A percentile compares a stretch with the other conserved stretches of the same genome.
phyloP scores from a whole-genome alignment of 2,797 vertebrate species.

The Pseudomugil gertrudae region DNA sequence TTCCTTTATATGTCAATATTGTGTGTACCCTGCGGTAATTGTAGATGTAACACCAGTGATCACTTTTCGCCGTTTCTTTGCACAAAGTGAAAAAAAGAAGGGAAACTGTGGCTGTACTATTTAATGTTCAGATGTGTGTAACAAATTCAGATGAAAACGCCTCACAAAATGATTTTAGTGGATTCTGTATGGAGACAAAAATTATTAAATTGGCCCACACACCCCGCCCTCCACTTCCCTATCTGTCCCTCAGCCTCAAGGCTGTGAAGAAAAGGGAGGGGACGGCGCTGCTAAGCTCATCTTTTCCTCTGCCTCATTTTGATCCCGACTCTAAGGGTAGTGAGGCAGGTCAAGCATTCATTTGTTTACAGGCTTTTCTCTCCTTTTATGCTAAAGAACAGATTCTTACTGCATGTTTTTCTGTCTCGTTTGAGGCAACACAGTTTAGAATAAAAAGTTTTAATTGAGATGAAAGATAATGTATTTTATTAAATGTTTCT shows the following conservation, averaged over 20 bases:
- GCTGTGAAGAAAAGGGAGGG: slow-evolving; percentile 39
- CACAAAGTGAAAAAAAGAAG: background rate
- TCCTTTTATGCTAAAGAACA: slow-evolving; percentile 31
- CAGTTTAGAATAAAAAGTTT: background rate
- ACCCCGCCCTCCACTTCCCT: slow-evolving; percentile 40
- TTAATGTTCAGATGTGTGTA: slow-evolving; percentile 24
- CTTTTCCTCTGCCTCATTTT: slow-evolving; percentile 62
- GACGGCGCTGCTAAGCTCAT: slow-evolving; percentile 45
- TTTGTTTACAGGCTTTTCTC: slow-evolving; percentile 65
- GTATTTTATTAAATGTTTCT: slow-evolving; percentile 26
- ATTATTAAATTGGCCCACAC: slow-evolving; percentile 20
- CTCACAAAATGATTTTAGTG: slow-evolving; percentile 45
- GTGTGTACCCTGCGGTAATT: slow-evolving; percentile 69
- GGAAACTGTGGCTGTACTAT: slow-evolving; percentile 15
- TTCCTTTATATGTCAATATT: slow-evolving; percentile 46
- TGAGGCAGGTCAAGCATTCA: slow-evolving; percentile 56
- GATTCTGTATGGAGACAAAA: slow-evolving; percentile 45
- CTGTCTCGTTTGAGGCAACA: slow-evolving; percentile 45
- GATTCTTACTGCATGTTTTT: slow-evolving; percentile 27
- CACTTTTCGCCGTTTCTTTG: slow-evolving; percentile 73
- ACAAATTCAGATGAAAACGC: slow-evolving; percentile 18
- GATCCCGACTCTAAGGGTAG: slow-evolving; percentile 68
- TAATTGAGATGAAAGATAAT: slow-evolving; percentile 8
- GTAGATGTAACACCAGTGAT: slow-evolving; percentile 74
- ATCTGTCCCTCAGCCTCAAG: slow-evolving; percentile 57